phyloP scores from a whole-genome alignment of 2,888 invertebrate species.

The Zeuzera pyrina region DNA sequence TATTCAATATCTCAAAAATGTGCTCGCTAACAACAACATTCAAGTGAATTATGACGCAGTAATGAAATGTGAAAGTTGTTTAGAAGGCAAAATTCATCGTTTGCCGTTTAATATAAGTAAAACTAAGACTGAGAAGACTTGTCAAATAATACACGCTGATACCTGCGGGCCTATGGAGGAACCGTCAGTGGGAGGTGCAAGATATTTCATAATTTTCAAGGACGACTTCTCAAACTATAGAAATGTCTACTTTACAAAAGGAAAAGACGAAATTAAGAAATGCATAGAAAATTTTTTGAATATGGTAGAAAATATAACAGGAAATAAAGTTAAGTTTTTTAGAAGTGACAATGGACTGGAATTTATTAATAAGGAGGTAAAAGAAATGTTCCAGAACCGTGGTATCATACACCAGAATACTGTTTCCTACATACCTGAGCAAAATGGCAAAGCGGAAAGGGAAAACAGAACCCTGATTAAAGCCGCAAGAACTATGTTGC shows the following conservation, averaged over 20 bases:
- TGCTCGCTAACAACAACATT: slow-evolving; percentile 16
- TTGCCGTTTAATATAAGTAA: slow-evolving; percentile 15
- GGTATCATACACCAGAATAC: slow-evolving; percentile 20
- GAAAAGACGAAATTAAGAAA: slow-evolving; percentile 11
- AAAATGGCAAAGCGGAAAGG: slow-evolving; percentile 27
- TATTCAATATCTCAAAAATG: slow-evolving; percentile 6
- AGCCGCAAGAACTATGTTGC: slow-evolving; percentile 14
- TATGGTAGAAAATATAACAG: slow-evolving; percentile 17
- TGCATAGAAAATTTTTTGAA: slow-evolving; percentile 15
- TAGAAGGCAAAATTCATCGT: slow-evolving; percentile 16
- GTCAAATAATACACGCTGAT: slow-evolving; percentile 20
- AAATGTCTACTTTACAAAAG: slow-evolving; percentile 12
- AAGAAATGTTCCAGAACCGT: slow-evolving; percentile 8
- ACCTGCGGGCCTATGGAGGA: slow-evolving; percentile 19
- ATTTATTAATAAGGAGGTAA: slow-evolving; percentile 14
- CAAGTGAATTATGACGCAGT: slow-evolving; percentile 3
- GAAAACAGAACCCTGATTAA: slow-evolving; percentile 26
- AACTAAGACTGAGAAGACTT: slow-evolving; percentile 9
- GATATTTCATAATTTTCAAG: slow-evolving; percentile 11
- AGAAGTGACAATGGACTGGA: slow-evolving; percentile 19
- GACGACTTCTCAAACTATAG: slow-evolving; percentile 13
- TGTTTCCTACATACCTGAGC: slow-evolving; percentile 25
- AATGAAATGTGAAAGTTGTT: slow-evolving; percentile 14
- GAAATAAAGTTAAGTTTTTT: slow-evolving; percentile 13
- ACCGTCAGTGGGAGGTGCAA: slow-evolving; percentile 12